Evolutionary conservation across 2,797 vertebrate species (phyloP).

Genomic region (Denticeps clupeoides): DNA sequence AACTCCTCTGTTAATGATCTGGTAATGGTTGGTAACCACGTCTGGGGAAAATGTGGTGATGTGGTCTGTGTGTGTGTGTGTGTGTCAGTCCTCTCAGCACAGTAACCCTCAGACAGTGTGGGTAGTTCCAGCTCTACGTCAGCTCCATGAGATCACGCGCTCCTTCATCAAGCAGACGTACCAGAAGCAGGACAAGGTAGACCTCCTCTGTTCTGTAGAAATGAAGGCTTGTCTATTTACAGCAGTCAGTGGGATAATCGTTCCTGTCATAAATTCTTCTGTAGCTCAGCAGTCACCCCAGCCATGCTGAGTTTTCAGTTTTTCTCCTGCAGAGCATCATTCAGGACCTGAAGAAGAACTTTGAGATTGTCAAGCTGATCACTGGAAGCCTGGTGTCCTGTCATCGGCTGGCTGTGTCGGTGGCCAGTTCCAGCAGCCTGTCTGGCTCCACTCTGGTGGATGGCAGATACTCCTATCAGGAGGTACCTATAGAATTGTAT

Average conservation of each 20-base stretch:
- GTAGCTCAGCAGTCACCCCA: not conserved
- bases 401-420: constrained; percentile 80
- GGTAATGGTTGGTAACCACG: too few species aligned
- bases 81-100: constrained; percentile 80
- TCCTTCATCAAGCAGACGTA: constrained; percentile 98
- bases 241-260: too few species aligned
- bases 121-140: constrained; percentile 94
- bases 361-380: constrained; percentile 96
- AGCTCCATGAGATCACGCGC: constrained; percentile 95
- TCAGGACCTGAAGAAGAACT: constrained; percentile 97
- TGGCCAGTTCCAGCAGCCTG: constrained; percentile 74
- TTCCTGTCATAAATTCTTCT: too few species aligned
- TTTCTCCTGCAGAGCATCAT: constrained; percentile 78
- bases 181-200: constrained; percentile 99
- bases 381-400: constrained; percentile 91
- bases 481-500: too few species aligned
- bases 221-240: too few species aligned
- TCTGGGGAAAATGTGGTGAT: too few species aligned
- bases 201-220: not conserved
- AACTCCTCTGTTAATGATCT: too few species aligned
- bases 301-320: not conserved
- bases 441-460: constrained; percentile 80
- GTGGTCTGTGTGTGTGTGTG: constrained; percentile 9
- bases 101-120: constrained; percentile 91
- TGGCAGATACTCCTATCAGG: constrained; percentile 90